phyloP scores from a whole-genome alignment of 2,888 invertebrate genomes.

The Drosophila nr. fundita region DNA sequence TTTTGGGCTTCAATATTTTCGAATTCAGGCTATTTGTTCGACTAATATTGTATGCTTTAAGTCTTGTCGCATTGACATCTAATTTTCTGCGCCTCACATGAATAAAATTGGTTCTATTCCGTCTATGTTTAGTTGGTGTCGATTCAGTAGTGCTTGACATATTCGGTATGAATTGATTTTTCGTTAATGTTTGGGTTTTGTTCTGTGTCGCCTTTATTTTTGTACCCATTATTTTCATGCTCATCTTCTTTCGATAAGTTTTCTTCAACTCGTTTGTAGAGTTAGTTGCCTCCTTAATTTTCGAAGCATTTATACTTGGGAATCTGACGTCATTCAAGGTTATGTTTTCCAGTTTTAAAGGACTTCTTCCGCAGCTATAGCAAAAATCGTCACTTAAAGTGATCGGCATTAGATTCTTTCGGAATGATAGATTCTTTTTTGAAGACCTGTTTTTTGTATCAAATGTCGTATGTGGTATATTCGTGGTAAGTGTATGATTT shows the following conservation, averaged over 20 bases:
- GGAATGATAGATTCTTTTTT: conserved; percentile 1
- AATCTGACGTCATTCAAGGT: background rate
- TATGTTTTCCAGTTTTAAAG: background rate
- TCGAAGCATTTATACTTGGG: background rate
- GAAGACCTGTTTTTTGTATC: background rate
- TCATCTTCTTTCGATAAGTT: conserved; percentile 2
- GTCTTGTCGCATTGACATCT: conserved; percentile 14
- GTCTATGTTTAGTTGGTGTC: background rate
- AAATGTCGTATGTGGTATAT: conserved; percentile 4
- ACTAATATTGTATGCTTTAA: conserved; percentile 17
- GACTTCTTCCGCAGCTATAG: conserved; percentile 3
- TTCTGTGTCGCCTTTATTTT: conserved; percentile 7
- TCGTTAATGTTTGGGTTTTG: background rate
- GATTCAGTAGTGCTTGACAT: background rate
- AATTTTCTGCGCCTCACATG: conserved; percentile 21
- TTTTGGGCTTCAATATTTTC: conserved; percentile 15
- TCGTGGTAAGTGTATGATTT: background rate
- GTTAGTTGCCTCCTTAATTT: background rate
- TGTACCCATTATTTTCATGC: background rate
- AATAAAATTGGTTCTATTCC: conserved; percentile 12
- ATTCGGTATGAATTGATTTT: background rate
- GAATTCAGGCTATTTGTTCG: conserved; percentile 16
- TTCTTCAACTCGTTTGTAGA: background rate
- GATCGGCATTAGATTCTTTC: conserved; percentile 4
- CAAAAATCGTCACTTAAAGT: conserved; percentile 9